Conservation (phyloP, 2,113 vertebrate species). For the Dascyllus trimaculatus region DNA sequence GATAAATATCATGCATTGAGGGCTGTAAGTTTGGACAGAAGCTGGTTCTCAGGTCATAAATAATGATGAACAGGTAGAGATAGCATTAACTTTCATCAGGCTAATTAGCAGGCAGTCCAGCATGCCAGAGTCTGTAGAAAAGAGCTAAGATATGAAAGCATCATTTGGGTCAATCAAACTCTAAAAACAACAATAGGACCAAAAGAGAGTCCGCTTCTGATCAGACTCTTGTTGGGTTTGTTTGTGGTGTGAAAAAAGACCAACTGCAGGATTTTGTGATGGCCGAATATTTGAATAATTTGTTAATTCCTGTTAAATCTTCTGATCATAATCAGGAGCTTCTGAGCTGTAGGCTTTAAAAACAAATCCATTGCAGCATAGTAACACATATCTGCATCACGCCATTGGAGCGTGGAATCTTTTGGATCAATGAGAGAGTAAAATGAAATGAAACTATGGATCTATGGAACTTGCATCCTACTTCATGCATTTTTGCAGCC, state of each 20-base stretch:
- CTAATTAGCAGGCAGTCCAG: not conserved
- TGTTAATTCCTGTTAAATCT: not conserved
- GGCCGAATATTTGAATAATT: not conserved
- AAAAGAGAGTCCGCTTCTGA: constrained; percentile 1
- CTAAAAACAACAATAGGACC: constrained; percentile 1
- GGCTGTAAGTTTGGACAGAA: constrained; percentile 1
- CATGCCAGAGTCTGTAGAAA: not conserved
- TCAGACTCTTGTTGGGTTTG: not conserved
- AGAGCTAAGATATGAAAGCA: constrained; percentile 9
- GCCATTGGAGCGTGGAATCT: not conserved
- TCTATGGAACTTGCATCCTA: constrained; percentile 1
- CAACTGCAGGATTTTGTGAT: not conserved
- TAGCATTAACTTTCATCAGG: constrained; percentile 3
- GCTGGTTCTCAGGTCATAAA: constrained; percentile 10
- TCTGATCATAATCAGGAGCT: not conserved
- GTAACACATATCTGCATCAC: not conserved
- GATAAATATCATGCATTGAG: not conserved
- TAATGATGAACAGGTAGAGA: constrained; percentile 13
- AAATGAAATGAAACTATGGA: not conserved
- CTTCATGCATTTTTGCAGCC: not conserved
- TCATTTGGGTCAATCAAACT: not conserved
- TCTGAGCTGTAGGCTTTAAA: not conserved
- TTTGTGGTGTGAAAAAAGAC: not conserved
- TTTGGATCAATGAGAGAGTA: not conserved
- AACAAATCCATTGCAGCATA: not conserved